phyloP scores from a whole-genome alignment of 2,888 invertebrate species.

The Agapostemon virescens region DNA sequence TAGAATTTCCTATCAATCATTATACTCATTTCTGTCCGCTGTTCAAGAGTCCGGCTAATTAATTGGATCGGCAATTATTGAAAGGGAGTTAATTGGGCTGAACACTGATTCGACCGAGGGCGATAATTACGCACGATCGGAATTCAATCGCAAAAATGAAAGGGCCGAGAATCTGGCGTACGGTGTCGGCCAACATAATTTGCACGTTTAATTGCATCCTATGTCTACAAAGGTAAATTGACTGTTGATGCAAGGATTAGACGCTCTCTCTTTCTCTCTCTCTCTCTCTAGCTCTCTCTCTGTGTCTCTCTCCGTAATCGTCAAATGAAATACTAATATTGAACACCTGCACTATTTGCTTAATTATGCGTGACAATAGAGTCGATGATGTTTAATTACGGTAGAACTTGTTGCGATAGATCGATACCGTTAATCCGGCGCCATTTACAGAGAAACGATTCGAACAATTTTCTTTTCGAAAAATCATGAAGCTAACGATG shows the following conservation, averaged over 20 bases:
- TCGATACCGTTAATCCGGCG: too few species aligned
- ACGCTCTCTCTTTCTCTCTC: neutral
- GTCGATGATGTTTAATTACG: neutral
- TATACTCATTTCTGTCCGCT: neutral
- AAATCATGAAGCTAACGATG: too few species aligned
- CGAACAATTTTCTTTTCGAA: too few species aligned
- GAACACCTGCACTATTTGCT: too few species aligned
- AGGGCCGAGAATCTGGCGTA: neutral
- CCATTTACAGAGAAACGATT: too few species aligned
- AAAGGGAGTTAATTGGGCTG: constrained; percentile 5
- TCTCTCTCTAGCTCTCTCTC: neutral
- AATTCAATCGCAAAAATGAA: constrained; percentile 11
- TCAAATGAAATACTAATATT: too few species aligned
- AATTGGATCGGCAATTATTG: constrained; percentile 1
- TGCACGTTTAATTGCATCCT: constrained; percentile 6
- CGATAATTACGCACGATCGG: neutral
- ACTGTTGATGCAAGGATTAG: neutral
- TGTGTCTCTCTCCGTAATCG: too few species aligned
- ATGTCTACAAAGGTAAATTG: constrained; percentile 12
- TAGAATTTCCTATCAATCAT: neutral
- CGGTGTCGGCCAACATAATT: neutral
- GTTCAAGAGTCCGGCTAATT: neutral
- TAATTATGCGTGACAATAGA: neutral
- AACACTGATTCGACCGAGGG: neutral
- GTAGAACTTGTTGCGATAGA: too few species aligned